Evolutionary conservation across 2,113 vertebrate genomes (phyloP).

Genomic region (Antechinus flavipes): DNA sequence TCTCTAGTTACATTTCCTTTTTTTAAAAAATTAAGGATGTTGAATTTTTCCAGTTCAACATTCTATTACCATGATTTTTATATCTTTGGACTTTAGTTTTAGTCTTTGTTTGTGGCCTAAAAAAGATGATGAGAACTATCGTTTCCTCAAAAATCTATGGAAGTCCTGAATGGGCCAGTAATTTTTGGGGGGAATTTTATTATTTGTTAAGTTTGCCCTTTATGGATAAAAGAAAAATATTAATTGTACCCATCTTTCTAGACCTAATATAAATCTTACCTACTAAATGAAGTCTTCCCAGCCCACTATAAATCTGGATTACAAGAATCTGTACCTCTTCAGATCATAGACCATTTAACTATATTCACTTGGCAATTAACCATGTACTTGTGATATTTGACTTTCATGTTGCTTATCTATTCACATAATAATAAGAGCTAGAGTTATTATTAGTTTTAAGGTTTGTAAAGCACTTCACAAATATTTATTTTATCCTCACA

Average conservation of each 20-base stretch:
- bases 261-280: neutral
- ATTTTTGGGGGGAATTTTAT: conserved; percentile 25
- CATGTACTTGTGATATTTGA: neutral
- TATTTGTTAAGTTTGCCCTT: neutral
- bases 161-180: conserved; percentile 8
- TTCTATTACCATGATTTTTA: neutral
- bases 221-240: conserved; percentile 19
- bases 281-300: neutral
- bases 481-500: neutral
- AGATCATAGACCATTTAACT: neutral
- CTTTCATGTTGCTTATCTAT: neutral
- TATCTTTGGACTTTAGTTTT: neutral
- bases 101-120: conserved; percentile 26
- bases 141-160: conserved; percentile 41
- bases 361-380: neutral
- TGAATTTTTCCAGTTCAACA: neutral
- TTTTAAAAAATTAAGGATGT: neutral
- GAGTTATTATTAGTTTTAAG: neutral
- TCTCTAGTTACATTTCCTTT: neutral
- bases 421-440: neutral
- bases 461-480: neutral
- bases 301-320: neutral
- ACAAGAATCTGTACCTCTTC: neutral
- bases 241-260: neutral
- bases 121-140: conserved; percentile 14